Percentiles rank a stretch among this genome's conserved stretches.
Evolutionary conservation across 2,797 vertebrate species (phyloP).

Genomic region (Melanotaenia trifasciata): DNA sequence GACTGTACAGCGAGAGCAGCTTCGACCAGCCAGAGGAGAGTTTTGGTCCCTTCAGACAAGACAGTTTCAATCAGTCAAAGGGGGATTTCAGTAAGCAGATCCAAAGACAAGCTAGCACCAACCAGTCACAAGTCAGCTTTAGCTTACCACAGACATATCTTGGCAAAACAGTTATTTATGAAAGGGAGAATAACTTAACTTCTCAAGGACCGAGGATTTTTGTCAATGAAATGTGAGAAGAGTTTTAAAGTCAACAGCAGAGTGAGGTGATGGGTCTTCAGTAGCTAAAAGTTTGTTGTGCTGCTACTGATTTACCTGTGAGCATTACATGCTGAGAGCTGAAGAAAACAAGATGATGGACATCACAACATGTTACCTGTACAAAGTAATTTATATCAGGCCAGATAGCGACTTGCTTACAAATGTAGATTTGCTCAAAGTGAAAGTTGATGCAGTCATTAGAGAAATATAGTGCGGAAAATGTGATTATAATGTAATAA

Average conservation of each 20-base stretch:
- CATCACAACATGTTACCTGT: no score
- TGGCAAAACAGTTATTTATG: slow-evolving; percentile 63
- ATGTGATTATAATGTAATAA: neutral
- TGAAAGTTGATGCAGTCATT: neutral
- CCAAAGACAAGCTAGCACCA: slow-evolving; percentile 66
- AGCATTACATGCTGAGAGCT: no score
- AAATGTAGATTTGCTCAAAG: neutral
- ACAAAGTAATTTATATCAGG: no score
- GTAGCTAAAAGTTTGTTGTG: neutral
- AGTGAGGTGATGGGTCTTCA: neutral
- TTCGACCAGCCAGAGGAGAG: slow-evolving; percentile 88
- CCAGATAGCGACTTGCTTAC: no score
- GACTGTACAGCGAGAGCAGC: slow-evolving; percentile 88
- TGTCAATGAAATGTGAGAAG: slow-evolving; percentile 88
- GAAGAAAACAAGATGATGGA: no score
- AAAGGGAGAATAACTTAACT: slow-evolving; percentile 79
- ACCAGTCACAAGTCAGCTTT: slow-evolving; percentile 68
- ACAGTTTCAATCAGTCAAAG: slow-evolving; percentile 70
- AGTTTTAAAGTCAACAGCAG: slow-evolving; percentile 1
- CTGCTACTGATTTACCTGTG: neutral
- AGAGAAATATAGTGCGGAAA: neutral
- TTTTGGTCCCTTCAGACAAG: slow-evolving; percentile 82
- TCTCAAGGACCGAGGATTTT: slow-evolving; percentile 89
- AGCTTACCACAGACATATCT: slow-evolving; percentile 79
- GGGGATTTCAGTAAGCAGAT: slow-evolving; percentile 48